Evolutionary conservation across 2,113 vertebrate genomes (phyloP), one percentile per base, ranked within the genome.

Genomic region (Pluvialis apricaria): DNA sequence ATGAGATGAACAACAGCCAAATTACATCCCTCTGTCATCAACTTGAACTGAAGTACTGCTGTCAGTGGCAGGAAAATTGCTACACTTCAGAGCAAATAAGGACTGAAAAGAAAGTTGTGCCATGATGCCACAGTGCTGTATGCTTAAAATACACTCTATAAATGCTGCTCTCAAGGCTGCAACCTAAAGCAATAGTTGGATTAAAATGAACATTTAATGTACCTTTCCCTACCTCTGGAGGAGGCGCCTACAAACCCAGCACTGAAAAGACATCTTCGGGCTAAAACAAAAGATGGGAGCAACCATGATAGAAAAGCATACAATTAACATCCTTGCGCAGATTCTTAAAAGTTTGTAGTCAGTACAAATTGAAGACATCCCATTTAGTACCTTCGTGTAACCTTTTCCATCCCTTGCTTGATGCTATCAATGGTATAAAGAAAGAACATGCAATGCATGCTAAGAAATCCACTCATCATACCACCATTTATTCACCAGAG

Each of bases 1-100:
- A 2, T 60, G 85, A 96, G 71, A 95, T 18, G 42, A 97, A 91
- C 92, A 96, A 87, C 79, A 93, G 70, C 55, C 91, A 96, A 94
- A 86, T 94, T 94, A 94, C 85, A 95, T 86, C 91, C 86, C 68
- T 95, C 92, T 95, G 70, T 92, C 86, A 94, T 95, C 86, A 91
- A 34, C 92, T 54, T 76, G 69, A 91, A n/a, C 86, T 80, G 91
- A 96, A 95, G 87, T 32, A 83, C 51, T 92, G 51, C 86, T 96
- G 90, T 92, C 84, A 88, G 61, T 91, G 78, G 90, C 75, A 97
- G 62, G 86, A 95, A 97, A 97, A 96, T 94, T 86, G 94, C 86
- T 92, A 26, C 36, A 69, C 96, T 97, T 97, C 62, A 77, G 72
- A 75, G 61, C 60, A 96, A 94, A 93, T 64, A 94, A 88, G 86